A percentile compares a stretch with the other conserved stretches of the same genome.
phyloP scores from a whole-genome alignment of 2,113 vertebrate genomes.

The Ochotona princeps region DNA sequence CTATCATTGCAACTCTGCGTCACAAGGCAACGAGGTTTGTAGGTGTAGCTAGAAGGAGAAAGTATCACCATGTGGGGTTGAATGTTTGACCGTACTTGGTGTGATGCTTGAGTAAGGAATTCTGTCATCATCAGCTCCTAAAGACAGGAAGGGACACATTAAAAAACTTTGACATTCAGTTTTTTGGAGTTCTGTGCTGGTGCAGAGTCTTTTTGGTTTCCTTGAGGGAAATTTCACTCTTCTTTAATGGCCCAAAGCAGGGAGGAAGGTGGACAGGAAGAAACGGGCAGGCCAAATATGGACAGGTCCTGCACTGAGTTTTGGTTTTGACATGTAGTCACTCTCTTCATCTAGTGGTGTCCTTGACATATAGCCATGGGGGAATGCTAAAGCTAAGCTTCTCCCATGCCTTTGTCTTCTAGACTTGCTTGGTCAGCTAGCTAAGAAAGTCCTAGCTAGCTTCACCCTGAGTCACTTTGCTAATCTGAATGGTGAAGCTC shows the following conservation, averaged over 20 bases:
- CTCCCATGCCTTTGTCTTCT: neutral
- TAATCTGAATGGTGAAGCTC: neutral
- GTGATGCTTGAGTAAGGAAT: neutral
- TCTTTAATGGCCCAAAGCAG: neutral
- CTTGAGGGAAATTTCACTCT: neutral
- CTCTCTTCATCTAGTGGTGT: neutral
- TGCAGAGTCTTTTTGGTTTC: slow-evolving; percentile 25
- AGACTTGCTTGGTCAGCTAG: neutral
- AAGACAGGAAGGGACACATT: slow-evolving; percentile 41
- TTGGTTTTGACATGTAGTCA: neutral
- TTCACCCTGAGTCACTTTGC: neutral
- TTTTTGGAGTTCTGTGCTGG: slow-evolving; percentile 32
- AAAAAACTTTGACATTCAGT: slow-evolving; percentile 39
- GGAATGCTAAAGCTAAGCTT: neutral
- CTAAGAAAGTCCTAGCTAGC: neutral
- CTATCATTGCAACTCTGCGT: neutral
- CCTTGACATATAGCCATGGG: no score
- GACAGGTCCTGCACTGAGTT: neutral
- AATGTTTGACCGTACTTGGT: slow-evolving; percentile 6
- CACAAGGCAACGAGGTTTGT: neutral
- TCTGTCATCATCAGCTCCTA: slow-evolving; percentile 27
- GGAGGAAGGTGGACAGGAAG: neutral
- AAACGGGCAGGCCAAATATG: neutral
- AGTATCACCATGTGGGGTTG: neutral
- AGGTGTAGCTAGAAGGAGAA: neutral